phyloP scores from a whole-genome alignment of 2,113 vertebrate genomes.

The Chamaea fasciata region DNA sequence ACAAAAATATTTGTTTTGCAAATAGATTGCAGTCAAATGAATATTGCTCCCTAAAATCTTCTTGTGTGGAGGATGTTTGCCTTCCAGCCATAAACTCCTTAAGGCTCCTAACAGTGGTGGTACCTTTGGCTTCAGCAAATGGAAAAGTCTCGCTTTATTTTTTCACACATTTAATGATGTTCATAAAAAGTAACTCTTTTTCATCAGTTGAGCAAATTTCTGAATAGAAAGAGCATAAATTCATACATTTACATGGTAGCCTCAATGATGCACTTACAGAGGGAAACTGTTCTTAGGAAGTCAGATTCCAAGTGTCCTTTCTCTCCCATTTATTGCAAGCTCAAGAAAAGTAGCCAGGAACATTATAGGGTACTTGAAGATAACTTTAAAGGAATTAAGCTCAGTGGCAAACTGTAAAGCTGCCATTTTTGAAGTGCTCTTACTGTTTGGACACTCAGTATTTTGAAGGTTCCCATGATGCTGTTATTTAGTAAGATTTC shows the following conservation, averaged over 20 bases:
- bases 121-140: background rate
- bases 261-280: background rate
- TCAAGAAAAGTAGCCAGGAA: background rate
- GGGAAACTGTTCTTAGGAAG: background rate
- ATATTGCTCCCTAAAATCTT: background rate
- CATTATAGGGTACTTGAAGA: background rate
- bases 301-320: background rate
- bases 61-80: background rate
- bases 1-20: background rate
- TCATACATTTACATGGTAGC: background rate
- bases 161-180: background rate
- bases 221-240: background rate
- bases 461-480: constrained; percentile 65
- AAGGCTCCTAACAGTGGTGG: background rate
- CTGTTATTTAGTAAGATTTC: constrained; percentile 68
- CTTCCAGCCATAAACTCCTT: background rate
- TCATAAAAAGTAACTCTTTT: background rate
- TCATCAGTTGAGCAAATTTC: background rate
- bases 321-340: background rate
- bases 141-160: background rate
- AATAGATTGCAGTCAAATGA: background rate
- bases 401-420: background rate
- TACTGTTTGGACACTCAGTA: constrained; percentile 56
- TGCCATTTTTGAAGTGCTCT: background rate
- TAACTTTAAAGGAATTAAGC: background rate